Evolutionary conservation across 2,797 vertebrate species (phyloP).

Genomic region (Lutjanus argentimaculatus): DNA sequence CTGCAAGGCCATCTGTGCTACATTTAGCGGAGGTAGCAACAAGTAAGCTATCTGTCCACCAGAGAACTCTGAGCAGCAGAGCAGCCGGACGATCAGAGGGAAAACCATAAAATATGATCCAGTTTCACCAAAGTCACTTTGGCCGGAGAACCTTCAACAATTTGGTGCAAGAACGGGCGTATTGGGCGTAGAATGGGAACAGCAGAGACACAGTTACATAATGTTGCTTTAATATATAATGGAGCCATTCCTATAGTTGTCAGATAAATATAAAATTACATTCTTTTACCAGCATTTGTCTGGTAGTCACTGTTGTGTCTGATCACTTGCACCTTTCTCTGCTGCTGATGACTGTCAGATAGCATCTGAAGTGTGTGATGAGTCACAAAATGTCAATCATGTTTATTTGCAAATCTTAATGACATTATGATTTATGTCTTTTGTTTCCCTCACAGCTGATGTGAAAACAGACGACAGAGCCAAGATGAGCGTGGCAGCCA

Average conservation of each 20-base stretch:
- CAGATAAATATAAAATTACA: background rate
- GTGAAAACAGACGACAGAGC: conserved; percentile 88
- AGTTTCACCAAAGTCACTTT: too few species aligned
- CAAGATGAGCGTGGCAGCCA: conserved; percentile 89
- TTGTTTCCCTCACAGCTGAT: conserved; percentile 74
- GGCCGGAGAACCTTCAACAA: too few species aligned
- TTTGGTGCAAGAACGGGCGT: too few species aligned
- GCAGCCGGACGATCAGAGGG: too few species aligned
- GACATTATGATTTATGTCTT: conserved; percentile 28
- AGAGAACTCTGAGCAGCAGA: too few species aligned
- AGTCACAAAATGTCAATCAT: background rate
- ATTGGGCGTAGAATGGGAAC: too few species aligned
- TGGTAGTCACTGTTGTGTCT: background rate
- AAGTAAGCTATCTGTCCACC: too few species aligned
- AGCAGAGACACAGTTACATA: too few species aligned
- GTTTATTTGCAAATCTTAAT: background rate
- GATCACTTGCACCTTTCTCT: background rate
- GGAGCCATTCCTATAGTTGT: background rate
- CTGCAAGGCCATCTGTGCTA: too few species aligned
- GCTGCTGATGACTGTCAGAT: background rate
- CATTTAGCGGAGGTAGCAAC: too few species aligned
- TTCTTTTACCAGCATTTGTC: too few species aligned
- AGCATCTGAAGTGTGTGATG: background rate
- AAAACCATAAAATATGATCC: too few species aligned
- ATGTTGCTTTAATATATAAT: background rate